phyloP scores from a whole-genome alignment of 2,797 vertebrate genomes.

The Hypotaenidia philippensis region DNA sequence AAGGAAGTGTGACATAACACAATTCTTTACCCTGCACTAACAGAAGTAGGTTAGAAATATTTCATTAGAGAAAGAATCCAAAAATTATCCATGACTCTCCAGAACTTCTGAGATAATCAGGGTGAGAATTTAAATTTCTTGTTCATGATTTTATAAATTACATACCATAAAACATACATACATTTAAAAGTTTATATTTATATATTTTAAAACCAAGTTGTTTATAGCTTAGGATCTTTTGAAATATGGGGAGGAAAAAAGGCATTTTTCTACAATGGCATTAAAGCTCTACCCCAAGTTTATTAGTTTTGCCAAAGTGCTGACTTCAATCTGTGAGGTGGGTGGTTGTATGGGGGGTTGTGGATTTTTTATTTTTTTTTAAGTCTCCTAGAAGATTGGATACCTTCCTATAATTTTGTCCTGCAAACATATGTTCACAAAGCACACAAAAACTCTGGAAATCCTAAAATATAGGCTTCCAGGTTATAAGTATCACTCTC shows the following conservation, averaged over 20 bases:
- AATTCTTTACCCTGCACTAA: background rate
- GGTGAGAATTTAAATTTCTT: background rate
- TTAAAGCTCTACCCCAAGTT: background rate
- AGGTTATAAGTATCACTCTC: background rate
- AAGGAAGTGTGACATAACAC: background rate
- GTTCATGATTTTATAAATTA: background rate
- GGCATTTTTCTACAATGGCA: background rate
- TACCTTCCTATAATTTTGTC: background rate
- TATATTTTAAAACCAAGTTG: background rate
- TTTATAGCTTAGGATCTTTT: background rate
- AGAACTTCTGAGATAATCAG: background rate
- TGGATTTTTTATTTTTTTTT: background rate
- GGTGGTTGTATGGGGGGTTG: accelerated
- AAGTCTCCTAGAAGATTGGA: background rate
- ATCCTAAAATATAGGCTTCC: background rate
- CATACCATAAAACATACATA: background rate
- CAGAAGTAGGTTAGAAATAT: background rate
- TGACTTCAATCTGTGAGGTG: background rate
- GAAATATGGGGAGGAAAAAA: background rate
- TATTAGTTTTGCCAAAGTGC: background rate
- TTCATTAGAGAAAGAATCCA: background rate
- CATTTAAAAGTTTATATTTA: background rate
- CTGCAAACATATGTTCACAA: background rate
- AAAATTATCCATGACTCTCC: background rate
- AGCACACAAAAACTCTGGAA: background rate